Percentiles rank a stretch among this genome's conserved stretches.
These are phyloP conservation scores for Gavia stellata DNA, from an alignment of 2,113 vertebrate genomes.

Conservation along the genomic window DNA sequence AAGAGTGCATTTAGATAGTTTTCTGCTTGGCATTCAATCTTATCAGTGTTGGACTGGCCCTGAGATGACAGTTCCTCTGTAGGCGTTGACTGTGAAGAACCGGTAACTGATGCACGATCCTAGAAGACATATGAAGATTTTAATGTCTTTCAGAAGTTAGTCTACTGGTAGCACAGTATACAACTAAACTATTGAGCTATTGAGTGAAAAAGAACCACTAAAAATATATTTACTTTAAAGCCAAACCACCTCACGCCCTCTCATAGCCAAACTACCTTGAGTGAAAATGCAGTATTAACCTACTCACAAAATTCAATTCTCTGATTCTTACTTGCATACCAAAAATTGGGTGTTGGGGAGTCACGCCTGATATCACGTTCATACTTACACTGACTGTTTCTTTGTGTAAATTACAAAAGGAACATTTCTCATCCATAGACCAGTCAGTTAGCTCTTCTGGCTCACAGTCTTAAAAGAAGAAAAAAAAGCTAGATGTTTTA, in stretches of 20 bases:
- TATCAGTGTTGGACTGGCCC: conserved; percentile 89
- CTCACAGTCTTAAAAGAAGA: conserved; percentile 90
- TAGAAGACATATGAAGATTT: conserved; percentile 58
- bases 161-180: neutral
- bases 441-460: conserved; percentile 95
- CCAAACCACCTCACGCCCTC: neutral
- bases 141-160: neutral
- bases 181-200: neutral
- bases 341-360: neutral
- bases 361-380: neutral
- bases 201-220: neutral
- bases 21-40: conserved; percentile 95
- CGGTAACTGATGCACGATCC: conserved; percentile 82
- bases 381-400: conserved; percentile 93
- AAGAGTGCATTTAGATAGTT: conserved; percentile 98
- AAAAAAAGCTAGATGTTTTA: conserved; percentile 52
- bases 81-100: conserved; percentile 89
- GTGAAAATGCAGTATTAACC: neutral
- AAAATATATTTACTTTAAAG: neutral
- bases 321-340: neutral
- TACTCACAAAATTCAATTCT: neutral
- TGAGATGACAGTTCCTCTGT: conserved; percentile 92
- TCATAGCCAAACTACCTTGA: neutral
- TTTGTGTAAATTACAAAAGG: conserved; percentile 95
- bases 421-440: conserved; percentile 91